A percentile compares a stretch with the other conserved stretches of the same genome.
phyloP scores from a whole-genome alignment of 2,113 vertebrate genomes.

The Datnioides undecimradiatus region DNA sequence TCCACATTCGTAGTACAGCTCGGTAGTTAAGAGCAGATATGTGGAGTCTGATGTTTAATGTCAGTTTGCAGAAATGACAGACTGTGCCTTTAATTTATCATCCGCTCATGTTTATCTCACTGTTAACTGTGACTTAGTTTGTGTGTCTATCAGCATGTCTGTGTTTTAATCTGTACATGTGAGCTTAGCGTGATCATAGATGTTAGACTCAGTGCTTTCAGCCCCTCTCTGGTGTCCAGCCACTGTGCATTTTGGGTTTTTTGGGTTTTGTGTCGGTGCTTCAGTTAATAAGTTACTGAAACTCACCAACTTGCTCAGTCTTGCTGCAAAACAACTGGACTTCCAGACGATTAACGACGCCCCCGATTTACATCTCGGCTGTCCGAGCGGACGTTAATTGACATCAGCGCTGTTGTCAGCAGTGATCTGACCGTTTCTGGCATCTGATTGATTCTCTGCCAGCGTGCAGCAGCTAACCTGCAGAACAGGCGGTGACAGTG shows the following conservation, averaged over 20 bases:
- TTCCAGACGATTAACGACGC: conserved; percentile 20
- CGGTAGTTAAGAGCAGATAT: not conserved
- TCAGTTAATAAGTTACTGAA: not conserved
- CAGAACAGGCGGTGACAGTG: not conserved
- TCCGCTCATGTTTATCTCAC: not conserved
- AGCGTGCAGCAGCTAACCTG: not conserved
- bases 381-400: conserved; percentile 16
- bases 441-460: conserved; percentile 37
- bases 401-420: not conserved
- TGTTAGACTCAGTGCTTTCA: conserved; percentile 29
- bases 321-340: conserved; percentile 18
- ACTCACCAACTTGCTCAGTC: not conserved
- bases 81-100: not conserved
- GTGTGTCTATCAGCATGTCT: conserved; percentile 28
- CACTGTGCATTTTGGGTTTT: not conserved
- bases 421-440: conserved; percentile 20
- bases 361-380: conserved; percentile 1
- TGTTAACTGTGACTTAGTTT: conserved; percentile 17
- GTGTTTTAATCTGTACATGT: conserved; percentile 5
- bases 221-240: conserved; percentile 58
- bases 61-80: not conserved
- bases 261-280: not conserved
- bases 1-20: not conserved
- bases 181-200: not conserved
- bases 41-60: not conserved